Evolutionary conservation across 2,888 invertebrate species (phyloP).

Genomic region (Bellardia bayeri): DNA sequence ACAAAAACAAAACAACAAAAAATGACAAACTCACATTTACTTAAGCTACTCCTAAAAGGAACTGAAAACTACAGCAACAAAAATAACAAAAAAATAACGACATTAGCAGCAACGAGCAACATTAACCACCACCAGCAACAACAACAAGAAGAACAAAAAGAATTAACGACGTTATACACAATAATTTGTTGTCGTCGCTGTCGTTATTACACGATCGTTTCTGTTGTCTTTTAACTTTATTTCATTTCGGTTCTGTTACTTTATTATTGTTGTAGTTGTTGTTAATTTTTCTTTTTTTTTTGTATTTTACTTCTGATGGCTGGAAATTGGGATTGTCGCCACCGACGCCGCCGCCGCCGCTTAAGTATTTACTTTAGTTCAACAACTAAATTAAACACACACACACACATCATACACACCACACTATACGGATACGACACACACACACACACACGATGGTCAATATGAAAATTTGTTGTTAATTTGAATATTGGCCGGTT

Average conservation of each 20-base stretch:
- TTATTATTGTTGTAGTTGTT: constrained; percentile 41
- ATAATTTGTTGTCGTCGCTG: constrained; percentile 73
- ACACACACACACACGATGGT: constrained; percentile 41
- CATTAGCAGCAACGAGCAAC: constrained; percentile 56
- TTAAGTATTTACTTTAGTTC: constrained; percentile 63
- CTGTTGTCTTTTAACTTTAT: constrained; percentile 36
- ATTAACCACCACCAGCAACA: constrained; percentile 42
- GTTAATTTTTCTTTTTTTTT: constrained; percentile 52
- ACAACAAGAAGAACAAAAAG: constrained; percentile 37
- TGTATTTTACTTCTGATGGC: constrained; percentile 57
- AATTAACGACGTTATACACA: constrained; percentile 67
- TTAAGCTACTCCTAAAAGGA: constrained; percentile 61
- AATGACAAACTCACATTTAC: constrained; percentile 59
- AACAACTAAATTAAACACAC: constrained; percentile 29
- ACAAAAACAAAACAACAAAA: constrained; percentile 53
- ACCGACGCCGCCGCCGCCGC: constrained; percentile 64
- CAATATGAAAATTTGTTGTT: constrained; percentile 62
- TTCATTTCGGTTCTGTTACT: constrained; percentile 35
- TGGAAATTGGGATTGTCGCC: constrained; percentile 71
- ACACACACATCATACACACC: not conserved
- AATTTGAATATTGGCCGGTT: constrained; percentile 67
- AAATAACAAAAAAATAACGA: constrained; percentile 21
- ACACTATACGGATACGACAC: not conserved
- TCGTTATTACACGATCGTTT: constrained; percentile 71
- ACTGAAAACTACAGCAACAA: constrained; percentile 53